Conservation (phyloP, 2,113 vertebrate species). For the Suncus etruscus region DNA sequence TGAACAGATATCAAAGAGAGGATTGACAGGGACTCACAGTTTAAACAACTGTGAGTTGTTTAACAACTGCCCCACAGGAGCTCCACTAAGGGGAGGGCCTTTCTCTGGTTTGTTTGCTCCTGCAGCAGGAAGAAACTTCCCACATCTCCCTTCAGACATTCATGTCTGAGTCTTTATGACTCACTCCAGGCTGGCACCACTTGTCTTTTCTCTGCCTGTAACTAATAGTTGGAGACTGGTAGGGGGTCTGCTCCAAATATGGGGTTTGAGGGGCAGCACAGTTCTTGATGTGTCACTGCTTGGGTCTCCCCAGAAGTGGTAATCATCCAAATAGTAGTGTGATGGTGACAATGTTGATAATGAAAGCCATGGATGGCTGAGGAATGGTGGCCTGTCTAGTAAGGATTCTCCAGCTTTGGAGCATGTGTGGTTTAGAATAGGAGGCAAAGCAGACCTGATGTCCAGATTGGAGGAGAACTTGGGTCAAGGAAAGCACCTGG, state of each 20-base stretch:
- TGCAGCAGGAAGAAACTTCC: not conserved
- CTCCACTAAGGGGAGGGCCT: not conserved
- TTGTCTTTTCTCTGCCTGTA: slow-evolving; percentile 36
- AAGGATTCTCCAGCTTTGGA: not conserved
- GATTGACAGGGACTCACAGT: not conserved
- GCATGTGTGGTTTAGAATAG: not conserved
- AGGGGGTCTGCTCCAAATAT: not conserved
- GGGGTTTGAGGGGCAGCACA: not conserved
- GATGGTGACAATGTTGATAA: not conserved
- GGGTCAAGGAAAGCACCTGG: not conserved
- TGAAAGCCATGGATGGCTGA: not conserved
- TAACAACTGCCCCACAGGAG: not conserved
- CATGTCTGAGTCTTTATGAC: slow-evolving; percentile 22
- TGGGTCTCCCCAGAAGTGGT: not conserved
- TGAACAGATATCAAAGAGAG: slow-evolving; percentile 63
- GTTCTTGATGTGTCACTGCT: not conserved
- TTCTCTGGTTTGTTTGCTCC: not conserved
- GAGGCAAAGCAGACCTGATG: not conserved
- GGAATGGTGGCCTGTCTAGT: not conserved
- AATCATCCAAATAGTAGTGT: not conserved
- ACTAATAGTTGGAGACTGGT: not conserved
- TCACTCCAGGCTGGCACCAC: slow-evolving; percentile 36
- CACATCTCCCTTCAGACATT: slow-evolving; percentile 28
- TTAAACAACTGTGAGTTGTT: slow-evolving; percentile 34
- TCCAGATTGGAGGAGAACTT: not conserved